Evolutionary conservation across 23 tunicate genomes (phyloP).

Genomic region (Ascidia mentula): DNA sequence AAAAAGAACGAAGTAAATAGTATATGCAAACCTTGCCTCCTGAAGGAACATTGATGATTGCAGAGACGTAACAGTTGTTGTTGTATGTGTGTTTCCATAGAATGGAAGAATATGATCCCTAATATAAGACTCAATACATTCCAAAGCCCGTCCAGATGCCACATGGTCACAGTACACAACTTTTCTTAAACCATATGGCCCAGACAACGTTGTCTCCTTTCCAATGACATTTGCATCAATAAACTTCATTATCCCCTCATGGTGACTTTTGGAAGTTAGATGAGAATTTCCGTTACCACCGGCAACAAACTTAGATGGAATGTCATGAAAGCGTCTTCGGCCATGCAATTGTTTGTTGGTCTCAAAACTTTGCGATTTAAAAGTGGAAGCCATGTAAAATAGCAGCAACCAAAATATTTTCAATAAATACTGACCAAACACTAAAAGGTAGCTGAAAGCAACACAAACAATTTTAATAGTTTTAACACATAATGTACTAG

Average conservation of each 20-base stretch:
- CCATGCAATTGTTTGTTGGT: background rate
- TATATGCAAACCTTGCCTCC: slow-evolving; percentile 65
- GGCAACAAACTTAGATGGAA: slow-evolving; percentile 16
- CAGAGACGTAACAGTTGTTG: slow-evolving; percentile 88
- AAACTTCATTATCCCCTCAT: slow-evolving; percentile 42
- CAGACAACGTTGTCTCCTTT: slow-evolving; percentile 47
- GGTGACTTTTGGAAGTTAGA: background rate
- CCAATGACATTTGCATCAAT: slow-evolving; percentile 78
- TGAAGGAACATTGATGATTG: slow-evolving; percentile 87
- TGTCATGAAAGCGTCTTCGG: slow-evolving; percentile 43
- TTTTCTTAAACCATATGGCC: slow-evolving; percentile 79
- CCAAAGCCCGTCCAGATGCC: slow-evolving; percentile 83
- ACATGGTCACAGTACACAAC: slow-evolving; percentile 91
- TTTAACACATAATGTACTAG: background rate
- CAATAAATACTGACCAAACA: no score
- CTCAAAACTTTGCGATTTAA: background rate
- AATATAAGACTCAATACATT: slow-evolving; percentile 77
- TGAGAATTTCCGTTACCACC: background rate
- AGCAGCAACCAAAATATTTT: background rate
- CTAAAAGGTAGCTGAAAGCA: background rate
- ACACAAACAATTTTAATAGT: background rate
- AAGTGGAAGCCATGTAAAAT: slow-evolving; percentile 1
- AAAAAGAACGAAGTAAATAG: no score
- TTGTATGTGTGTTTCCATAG: slow-evolving; percentile 97
- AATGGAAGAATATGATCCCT: slow-evolving; percentile 67